phyloP scores from a whole-genome alignment of 2,797 vertebrate species.

The Pogonophryne albipinna region DNA sequence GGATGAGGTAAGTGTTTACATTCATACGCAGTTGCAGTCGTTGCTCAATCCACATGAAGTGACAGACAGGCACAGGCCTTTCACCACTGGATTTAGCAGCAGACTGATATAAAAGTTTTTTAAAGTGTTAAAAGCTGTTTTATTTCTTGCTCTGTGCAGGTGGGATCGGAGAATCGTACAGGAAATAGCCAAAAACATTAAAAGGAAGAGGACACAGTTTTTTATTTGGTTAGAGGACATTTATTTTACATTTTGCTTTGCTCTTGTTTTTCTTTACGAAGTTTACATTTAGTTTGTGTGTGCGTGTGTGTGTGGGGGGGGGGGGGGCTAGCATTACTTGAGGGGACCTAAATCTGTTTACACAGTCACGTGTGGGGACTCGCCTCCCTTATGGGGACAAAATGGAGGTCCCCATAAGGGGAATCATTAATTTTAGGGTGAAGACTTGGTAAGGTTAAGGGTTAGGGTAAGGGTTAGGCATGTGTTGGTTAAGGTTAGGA shows the following conservation, averaged over 20 bases:
- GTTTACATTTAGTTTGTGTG: neutral
- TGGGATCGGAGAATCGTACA: neutral
- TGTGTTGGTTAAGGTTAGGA: too few relatives aligned
- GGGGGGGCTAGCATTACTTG: neutral
- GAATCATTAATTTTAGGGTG: too few relatives aligned
- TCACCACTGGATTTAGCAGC: neutral
- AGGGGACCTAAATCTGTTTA: too few relatives aligned
- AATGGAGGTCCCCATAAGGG: too few relatives aligned
- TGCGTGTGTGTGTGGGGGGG: neutral
- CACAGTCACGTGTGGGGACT: too few relatives aligned
- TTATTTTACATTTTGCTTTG: neutral
- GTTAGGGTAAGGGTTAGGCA: too few relatives aligned
- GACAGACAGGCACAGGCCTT: slow-evolving; percentile 47
- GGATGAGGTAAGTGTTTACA: slow-evolving; percentile 52
- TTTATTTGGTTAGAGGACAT: neutral
- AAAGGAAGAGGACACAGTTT: neutral
- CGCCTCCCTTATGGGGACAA: too few relatives aligned
- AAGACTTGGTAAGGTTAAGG: too few relatives aligned
- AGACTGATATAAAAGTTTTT: slow-evolving; percentile 6
- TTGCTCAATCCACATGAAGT: slow-evolving; percentile 17
- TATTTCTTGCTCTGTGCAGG: neutral
- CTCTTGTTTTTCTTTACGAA: neutral
- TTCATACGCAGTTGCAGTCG: neutral
- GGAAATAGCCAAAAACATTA: neutral
- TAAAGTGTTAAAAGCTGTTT: slow-evolving; percentile 4